Conservation (phyloP, 2,888 invertebrate species). For the Callyntrura sp. region DNA sequence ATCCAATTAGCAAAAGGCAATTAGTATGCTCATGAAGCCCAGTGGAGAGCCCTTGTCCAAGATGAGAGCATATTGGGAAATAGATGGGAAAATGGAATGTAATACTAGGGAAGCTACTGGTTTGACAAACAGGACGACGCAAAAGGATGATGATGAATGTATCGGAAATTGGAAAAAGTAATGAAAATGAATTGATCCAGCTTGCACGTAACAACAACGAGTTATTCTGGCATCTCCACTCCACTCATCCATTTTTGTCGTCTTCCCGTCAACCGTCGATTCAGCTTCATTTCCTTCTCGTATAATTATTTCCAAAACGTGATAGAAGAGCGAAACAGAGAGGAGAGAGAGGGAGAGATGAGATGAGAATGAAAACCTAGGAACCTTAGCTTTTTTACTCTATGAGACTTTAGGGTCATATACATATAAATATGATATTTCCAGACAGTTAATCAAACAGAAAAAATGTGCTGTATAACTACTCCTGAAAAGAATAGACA, state of each 20-base stretch:
- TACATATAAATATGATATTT: no score
- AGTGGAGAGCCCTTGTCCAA: no score
- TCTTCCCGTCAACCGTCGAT: no score
- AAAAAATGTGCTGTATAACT: background rate
- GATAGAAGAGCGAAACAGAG: background rate
- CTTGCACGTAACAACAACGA: background rate
- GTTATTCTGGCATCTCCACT: no score
- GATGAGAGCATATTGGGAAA: background rate
- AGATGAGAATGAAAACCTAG: no score
- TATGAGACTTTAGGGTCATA: no score
- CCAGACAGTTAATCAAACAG: slow-evolving; percentile 52
- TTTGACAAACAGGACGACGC: no score
- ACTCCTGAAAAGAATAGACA: background rate
- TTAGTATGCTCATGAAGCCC: no score
- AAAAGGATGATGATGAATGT: slow-evolving; percentile 68
- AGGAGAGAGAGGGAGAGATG: no score
- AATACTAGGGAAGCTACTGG: background rate
- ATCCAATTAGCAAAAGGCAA: no score
- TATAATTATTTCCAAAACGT: background rate
- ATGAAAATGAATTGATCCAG: background rate
- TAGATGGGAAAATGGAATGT: background rate
- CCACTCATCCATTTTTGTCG: no score
- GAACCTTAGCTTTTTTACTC: background rate
- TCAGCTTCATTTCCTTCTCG: background rate
- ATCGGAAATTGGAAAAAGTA: slow-evolving; percentile 59